Conservation (phyloP, 2,797 vertebrate genomes). For the Tapirus indicus region DNA sequence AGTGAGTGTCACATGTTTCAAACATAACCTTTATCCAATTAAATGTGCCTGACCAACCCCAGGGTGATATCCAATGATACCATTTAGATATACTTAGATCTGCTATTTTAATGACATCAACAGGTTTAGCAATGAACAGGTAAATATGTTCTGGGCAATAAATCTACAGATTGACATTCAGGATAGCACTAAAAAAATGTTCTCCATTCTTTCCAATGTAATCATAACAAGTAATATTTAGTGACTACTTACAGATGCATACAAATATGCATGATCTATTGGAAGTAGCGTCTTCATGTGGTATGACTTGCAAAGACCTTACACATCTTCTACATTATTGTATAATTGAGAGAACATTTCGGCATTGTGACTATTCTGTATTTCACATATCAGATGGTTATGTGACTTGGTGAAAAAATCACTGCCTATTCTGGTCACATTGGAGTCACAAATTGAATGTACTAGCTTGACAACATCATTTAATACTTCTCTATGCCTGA, state of each 20-base stretch:
- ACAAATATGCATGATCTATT: conserved; percentile 47
- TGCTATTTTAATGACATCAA: conserved; percentile 70
- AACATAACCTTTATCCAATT: conserved; percentile 45
- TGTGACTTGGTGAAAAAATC: neutral
- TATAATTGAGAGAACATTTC: conserved; percentile 36
- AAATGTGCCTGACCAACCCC: conserved; percentile 55
- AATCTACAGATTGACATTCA: conserved; percentile 55
- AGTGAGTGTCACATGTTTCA: neutral
- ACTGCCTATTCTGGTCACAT: neutral
- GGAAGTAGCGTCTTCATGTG: neutral
- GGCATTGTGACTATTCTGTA: neutral
- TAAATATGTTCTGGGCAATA: conserved; percentile 50
- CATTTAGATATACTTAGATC: conserved; percentile 63
- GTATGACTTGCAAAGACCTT: conserved; percentile 14
- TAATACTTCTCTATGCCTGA: neutral
- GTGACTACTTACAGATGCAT: conserved; percentile 54
- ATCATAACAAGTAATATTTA: conserved; percentile 54
- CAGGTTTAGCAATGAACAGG: conserved; percentile 59
- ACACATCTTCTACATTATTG: neutral
- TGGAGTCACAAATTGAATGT: neutral
- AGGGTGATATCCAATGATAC: conserved; percentile 46
- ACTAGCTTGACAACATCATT: conserved; percentile 19
- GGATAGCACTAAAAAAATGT: conserved; percentile 36
- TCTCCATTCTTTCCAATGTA: conserved; percentile 49
- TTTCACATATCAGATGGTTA: conserved; percentile 12